Evolutionary conservation across 2,888 invertebrate genomes (phyloP).

Genomic region (Euclidia mi): DNA sequence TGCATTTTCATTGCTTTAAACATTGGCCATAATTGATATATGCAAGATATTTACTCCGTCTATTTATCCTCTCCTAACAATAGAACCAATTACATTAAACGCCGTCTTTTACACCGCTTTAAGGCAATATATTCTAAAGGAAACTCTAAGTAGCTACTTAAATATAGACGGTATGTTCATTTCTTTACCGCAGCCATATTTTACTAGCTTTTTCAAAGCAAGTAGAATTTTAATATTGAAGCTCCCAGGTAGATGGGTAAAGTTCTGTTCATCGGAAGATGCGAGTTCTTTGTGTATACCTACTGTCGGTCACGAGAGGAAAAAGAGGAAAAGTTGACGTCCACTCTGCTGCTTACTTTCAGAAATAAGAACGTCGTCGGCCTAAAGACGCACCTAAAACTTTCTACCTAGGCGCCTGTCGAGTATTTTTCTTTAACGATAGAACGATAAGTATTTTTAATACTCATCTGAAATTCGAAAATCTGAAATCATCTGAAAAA

Average conservation of each 20-base stretch:
- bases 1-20: constrained; percentile 5
- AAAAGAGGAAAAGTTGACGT: constrained; percentile 81
- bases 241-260: constrained; percentile 60
- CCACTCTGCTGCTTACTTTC: constrained; percentile 80
- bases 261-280: constrained; percentile 70
- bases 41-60: constrained; percentile 15
- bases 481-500: constrained; percentile 44
- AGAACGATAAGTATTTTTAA: constrained; percentile 47
- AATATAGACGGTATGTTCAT: constrained; percentile 5
- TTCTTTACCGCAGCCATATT: constrained; percentile 16
- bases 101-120: constrained; percentile 34
- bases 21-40: constrained; percentile 39
- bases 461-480: constrained; percentile 47
- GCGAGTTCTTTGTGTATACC: constrained; percentile 72
- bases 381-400: constrained; percentile 67
- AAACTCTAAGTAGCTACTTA: constrained; percentile 22
- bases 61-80: constrained; percentile 33
- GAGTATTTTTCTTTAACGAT: constrained; percentile 44
- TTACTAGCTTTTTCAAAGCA: constrained; percentile 31
- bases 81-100: constrained; percentile 50
- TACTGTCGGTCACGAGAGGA: constrained; percentile 69
- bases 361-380: constrained; percentile 76
- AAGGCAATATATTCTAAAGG: constrained; percentile 30
- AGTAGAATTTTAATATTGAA: constrained; percentile 60
- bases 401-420: constrained; percentile 59